phyloP scores from a whole-genome alignment of 2,113 vertebrate species.

The Xiphias gladius region DNA sequence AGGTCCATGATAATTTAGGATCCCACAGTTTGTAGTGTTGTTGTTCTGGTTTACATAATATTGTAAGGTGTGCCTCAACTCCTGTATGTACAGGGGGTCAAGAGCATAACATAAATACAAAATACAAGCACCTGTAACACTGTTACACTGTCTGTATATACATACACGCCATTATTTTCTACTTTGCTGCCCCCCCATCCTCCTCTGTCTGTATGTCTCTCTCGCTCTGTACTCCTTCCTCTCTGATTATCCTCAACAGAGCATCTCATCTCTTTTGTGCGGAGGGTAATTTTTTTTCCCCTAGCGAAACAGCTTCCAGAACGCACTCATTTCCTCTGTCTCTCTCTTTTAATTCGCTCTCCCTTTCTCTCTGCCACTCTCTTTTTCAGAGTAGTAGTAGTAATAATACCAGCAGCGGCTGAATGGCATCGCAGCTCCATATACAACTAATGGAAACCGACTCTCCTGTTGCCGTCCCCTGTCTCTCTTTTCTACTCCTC shows the following conservation, averaged over 20 bases:
- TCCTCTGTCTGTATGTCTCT: background rate
- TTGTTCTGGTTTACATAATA: conserved; percentile 38
- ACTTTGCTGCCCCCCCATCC: background rate
- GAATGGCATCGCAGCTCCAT: conserved; percentile 49
- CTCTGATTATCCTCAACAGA: conserved; percentile 63
- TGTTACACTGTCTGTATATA: background rate
- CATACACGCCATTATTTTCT: conserved; percentile 2
- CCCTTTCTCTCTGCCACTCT: conserved; percentile 24
- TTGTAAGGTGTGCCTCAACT: background rate
- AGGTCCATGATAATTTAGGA: background rate
- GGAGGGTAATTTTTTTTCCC: conserved; percentile 22
- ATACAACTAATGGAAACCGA: conserved; percentile 54
- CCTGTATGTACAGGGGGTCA: background rate
- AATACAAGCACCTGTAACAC: conserved; percentile 2
- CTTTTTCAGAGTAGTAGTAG: conserved; percentile 48
- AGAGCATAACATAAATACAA: background rate
- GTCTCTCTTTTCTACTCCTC: conserved; percentile 3
- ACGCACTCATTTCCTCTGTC: background rate
- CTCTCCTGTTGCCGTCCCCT: conserved; percentile 63
- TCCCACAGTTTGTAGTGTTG: background rate
- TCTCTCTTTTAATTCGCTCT: conserved; percentile 2
- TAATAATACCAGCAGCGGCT: conserved; percentile 47
- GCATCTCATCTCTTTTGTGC: conserved; percentile 49
- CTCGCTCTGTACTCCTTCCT: conserved; percentile 38
- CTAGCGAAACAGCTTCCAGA: conserved; percentile 45